These are phyloP conservation scores for Dicerorhinus sumatrensis DNA, from an alignment of 2,113 vertebrate genomes.

Conservation along the genomic window DNA sequence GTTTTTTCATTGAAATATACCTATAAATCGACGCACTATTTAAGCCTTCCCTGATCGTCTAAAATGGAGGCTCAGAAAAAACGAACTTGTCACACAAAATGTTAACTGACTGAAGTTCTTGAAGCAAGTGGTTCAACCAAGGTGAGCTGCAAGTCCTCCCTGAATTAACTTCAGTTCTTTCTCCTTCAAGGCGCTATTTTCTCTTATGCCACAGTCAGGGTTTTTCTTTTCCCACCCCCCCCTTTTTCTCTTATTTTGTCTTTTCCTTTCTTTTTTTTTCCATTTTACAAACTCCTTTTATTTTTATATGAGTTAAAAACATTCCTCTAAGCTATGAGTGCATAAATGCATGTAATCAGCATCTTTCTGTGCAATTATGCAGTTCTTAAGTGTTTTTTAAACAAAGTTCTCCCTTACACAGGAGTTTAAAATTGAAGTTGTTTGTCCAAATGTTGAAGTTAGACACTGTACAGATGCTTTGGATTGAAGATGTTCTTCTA, in stretches of 20 bases:
- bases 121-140: neutral
- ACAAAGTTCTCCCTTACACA: neutral
- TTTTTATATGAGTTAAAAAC: neutral
- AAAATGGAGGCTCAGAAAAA: neutral
- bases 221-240: rapidly evolving
- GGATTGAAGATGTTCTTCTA: neutral
- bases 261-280: neutral
- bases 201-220: rapidly evolving
- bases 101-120: slow-evolving; percentile 47
- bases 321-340: neutral
- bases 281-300: neutral
- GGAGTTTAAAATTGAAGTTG: neutral
- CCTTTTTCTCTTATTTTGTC: neutral
- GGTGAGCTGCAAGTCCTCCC: neutral
- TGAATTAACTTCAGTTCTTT: neutral
- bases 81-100: neutral
- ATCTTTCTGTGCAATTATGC: neutral
- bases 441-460: neutral
- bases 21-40: neutral
- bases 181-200: neutral
- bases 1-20: slow-evolving; percentile 47
- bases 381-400: neutral
- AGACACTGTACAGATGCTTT: neutral
- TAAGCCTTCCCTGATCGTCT: neutral
- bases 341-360: neutral